Conservation (phyloP, 2,888 invertebrate species). For the Clanis bilineata region DNA sequence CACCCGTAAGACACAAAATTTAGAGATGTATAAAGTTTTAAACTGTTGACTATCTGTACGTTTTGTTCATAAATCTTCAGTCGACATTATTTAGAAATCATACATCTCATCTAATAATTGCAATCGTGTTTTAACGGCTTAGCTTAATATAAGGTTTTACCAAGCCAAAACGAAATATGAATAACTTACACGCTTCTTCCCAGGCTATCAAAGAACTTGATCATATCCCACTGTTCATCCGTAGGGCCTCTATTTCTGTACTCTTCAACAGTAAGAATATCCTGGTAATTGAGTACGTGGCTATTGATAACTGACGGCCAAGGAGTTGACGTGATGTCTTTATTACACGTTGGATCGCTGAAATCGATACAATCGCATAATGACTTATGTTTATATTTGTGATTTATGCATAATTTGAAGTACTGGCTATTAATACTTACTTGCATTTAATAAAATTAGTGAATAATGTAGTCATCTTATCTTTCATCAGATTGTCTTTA, state of each 20-base stretch:
- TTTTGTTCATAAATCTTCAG: too few species aligned
- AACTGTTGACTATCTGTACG: too few species aligned
- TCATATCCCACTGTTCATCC: slow-evolving; percentile 10
- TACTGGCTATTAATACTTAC: slow-evolving; percentile 18
- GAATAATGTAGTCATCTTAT: slow-evolving; percentile 27
- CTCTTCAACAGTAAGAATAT: not conserved
- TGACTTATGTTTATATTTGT: not conserved
- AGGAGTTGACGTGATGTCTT: not conserved
- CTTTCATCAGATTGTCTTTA: slow-evolving; percentile 21
- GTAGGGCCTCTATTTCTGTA: not conserved
- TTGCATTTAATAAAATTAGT: slow-evolving; percentile 28
- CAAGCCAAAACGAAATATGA: not conserved
- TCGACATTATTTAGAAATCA: too few species aligned
- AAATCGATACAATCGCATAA: too few species aligned
- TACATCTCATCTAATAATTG: too few species aligned
- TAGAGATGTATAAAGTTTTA: too few species aligned
- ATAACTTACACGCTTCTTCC: not conserved
- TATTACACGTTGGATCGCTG: slow-evolving; percentile 16
- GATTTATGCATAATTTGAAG: not conserved
- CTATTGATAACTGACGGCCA: slow-evolving; percentile 5
- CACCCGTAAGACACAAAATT: too few species aligned
- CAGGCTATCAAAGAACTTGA: not conserved
- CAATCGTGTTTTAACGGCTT: too few species aligned
- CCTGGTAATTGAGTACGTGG: slow-evolving; percentile 2
- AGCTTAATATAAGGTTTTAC: too few species aligned